Percentiles rank a stretch among this genome's conserved stretches.
Conservation (phyloP, 1,140 invertebrate species). For the Aleiodes sp. region DNA sequence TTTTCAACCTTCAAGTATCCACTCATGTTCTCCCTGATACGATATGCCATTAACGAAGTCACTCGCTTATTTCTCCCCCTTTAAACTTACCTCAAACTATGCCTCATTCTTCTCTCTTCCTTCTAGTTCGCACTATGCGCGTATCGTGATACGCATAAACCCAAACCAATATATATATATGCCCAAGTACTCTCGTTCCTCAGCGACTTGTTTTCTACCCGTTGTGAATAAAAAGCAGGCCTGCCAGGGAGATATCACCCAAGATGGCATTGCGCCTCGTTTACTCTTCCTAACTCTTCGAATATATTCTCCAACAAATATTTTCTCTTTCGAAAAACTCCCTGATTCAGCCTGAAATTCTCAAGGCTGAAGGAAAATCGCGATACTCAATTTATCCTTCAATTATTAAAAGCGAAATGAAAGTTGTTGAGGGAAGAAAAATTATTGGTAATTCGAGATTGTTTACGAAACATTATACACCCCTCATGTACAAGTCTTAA, state of each 20-base stretch:
- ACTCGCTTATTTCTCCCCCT: no score
- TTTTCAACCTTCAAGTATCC: neutral
- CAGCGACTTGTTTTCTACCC: slow-evolving; percentile 13
- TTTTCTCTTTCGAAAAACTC: no score
- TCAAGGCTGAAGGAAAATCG: no score
- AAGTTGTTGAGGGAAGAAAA: neutral
- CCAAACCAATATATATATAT: neutral
- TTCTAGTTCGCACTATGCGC: slow-evolving; percentile 27
- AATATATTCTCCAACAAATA: neutral
- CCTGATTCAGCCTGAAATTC: no score
- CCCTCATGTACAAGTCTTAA: neutral
- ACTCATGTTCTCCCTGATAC: neutral
- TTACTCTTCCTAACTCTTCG: slow-evolving; percentile 11
- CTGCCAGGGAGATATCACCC: slow-evolving; percentile 16
- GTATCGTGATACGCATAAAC: slow-evolving; percentile 1
- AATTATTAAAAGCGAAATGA: neutral
- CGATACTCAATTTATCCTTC: no score
- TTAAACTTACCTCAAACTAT: neutral
- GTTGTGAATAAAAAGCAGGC: slow-evolving; percentile 21
- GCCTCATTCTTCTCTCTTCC: slow-evolving; percentile 4
- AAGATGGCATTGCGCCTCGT: slow-evolving; percentile 26
- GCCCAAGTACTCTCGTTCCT: slow-evolving; percentile 21
- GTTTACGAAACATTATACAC: slow-evolving; percentile 30
- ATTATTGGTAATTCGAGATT: slow-evolving; percentile 25
- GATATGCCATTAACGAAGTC: slow-evolving; percentile 10